These are phyloP conservation scores for Meiosimyza platycephala DNA, from an alignment of 2,888 invertebrate species.

Conservation along the genomic window DNA sequence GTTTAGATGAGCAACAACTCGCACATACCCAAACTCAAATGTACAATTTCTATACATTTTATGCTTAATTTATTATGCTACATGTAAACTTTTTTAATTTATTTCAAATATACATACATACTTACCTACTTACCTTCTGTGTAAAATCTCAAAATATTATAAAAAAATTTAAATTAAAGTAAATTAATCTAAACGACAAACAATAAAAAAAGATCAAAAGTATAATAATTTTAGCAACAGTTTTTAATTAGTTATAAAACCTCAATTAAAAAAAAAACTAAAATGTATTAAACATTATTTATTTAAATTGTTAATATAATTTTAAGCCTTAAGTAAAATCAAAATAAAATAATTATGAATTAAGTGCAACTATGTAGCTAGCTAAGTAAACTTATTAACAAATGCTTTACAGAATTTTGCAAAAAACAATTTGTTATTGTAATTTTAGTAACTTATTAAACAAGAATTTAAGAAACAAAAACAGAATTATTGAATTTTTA, in stretches of 20 bases:
- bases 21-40: not conserved
- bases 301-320: constrained; percentile 5
- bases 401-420: too few relatives aligned
- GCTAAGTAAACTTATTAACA: not conserved
- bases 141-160: constrained; percentile 13
- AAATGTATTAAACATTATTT: too few relatives aligned
- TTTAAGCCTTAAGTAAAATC: constrained; percentile 11
- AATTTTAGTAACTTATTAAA: too few relatives aligned
- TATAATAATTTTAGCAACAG: too few relatives aligned
- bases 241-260: too few relatives aligned
- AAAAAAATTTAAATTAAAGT: constrained; percentile 20
- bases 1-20: not conserved
- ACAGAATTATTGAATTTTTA: constrained; percentile 2
- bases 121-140: constrained; percentile 18
- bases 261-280: too few relatives aligned
- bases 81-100: constrained; percentile 3
- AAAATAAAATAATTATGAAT: not conserved
- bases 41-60: constrained; percentile 1
- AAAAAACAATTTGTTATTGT: too few relatives aligned
- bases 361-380: constrained; percentile 1
- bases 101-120: not conserved
- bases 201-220: not conserved
- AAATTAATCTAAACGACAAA: not conserved
- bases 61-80: constrained; percentile 8
- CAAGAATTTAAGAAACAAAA: not conserved